phyloP scores from a whole-genome alignment of 2,113 vertebrate species.

The Sander vitreus region DNA sequence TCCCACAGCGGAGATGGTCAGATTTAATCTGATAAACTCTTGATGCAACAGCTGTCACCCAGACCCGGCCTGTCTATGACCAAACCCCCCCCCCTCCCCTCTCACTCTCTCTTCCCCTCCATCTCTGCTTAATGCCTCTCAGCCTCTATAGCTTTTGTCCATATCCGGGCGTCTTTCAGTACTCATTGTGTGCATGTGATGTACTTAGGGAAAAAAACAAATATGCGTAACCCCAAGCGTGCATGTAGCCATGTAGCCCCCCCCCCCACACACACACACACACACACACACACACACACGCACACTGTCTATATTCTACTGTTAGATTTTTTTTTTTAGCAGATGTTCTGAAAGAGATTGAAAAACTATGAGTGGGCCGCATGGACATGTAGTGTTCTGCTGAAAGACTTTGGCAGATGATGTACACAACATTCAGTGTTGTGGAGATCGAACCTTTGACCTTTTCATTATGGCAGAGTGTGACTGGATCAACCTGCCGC shows the following conservation, averaged over 20 bases:
- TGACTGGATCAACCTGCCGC: neutral
- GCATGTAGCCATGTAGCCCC: neutral
- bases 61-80: constrained; percentile 53
- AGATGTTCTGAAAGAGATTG: constrained; percentile 11
- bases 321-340: neutral
- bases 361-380: constrained; percentile 1
- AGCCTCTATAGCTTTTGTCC: constrained; percentile 30
- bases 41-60: constrained; percentile 77
- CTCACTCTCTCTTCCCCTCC: neutral
- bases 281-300: constrained; percentile 4
- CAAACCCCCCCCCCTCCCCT: constrained; percentile 21
- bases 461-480: constrained; percentile 1
- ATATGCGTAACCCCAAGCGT: neutral
- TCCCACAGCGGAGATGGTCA: constrained; percentile 67
- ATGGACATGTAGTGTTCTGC: neutral
- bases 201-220: constrained; percentile 16
- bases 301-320: constrained; percentile 24
- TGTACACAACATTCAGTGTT: neutral
- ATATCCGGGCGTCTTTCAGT: constrained; percentile 19
- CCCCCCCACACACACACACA: neutral
- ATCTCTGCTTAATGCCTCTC: constrained; percentile 35
- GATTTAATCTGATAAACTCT: constrained; percentile 83
- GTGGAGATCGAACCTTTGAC: constrained; percentile 11
- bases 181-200: neutral
- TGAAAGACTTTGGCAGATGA: neutral